Base-by-base conservation (phyloP, 2,113 vertebrate species). In the Prionailurus viverrinus region DNA sequence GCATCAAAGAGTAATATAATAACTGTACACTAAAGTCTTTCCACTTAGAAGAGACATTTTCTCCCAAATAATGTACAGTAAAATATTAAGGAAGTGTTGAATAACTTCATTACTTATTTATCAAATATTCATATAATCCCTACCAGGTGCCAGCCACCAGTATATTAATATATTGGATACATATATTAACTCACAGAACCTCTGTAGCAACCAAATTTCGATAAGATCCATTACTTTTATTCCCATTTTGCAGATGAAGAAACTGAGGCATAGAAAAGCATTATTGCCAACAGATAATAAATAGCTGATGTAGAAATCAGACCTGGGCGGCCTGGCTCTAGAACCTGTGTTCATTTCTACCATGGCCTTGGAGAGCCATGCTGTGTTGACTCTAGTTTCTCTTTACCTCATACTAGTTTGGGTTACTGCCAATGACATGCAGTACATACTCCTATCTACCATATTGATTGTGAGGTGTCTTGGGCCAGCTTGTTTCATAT, bases 171-270 rank as follows among this genome's bases (percentile, higher is more conserved):
- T 61, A 15, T 81, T 82, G 93, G n/a, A 88, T 82, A 71, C 27
- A 29, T 7, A 65, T 1, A 39, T 53, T 65, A 71, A 58, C 7
- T 93, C 15, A 39, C 31, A 94, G 36, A 80, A 29, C 53, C 11
- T 76, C 89, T 53, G 53, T 58, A 82, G n/a, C 51, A 94, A 55
- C 5, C 3, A 36, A 89, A 55, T 31, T 23, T 76, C 39, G 21
- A 13, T 63, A 58, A 88, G 15, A 78, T 73, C 78, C 68, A 29
- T 71, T 84, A 58, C 1, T 33, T 58, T 71, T 33, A 27, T 92
- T 61, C n/a, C 51, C 27, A 76, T 89, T 91, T 93, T 55, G 53
- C 21, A 68, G n/a, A 41, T n/a, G 15, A 91, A 91, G 39, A 97
- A 96, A 83, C 21, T 3, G 71, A 89, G 41, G 13, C 25, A 92